Evolutionary conservation across 2,797 vertebrate genomes (phyloP).

Genomic region (Darevskia mixta): DNA sequence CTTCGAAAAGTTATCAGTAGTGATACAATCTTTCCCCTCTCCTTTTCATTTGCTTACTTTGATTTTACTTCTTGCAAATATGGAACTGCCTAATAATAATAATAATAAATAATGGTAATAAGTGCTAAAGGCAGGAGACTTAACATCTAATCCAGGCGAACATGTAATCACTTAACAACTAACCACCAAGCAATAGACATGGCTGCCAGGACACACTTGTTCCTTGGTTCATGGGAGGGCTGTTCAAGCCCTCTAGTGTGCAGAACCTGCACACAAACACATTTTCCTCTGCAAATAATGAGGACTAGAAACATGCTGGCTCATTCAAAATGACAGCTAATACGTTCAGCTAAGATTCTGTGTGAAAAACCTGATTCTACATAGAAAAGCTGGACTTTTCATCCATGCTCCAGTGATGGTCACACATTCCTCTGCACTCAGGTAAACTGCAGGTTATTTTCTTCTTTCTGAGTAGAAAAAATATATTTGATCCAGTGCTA

Average conservation of each 20-base stretch:
- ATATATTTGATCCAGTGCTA: neutral
- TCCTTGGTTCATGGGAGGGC: neutral
- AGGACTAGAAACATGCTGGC: neutral
- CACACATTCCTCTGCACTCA: neutral
- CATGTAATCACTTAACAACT: neutral
- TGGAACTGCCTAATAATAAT: neutral
- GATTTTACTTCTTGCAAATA: neutral
- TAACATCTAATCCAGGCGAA: neutral
- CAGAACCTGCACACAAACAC: neutral
- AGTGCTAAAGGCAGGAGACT: neutral
- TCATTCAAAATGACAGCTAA: neutral
- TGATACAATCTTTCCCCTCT: neutral
- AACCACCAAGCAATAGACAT: neutral
- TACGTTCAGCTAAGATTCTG: neutral
- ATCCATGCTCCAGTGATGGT: neutral
- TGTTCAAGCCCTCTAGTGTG: neutral
- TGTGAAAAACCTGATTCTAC: neutral
- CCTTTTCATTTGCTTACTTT: neutral
- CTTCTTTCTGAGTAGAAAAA: neutral
- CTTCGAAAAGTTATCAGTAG: slow-evolving; percentile 59
- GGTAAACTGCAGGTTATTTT: neutral
- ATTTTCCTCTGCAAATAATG: neutral
- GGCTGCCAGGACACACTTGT: neutral
- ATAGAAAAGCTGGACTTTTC: neutral
- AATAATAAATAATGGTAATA: neutral